phyloP scores from a whole-genome alignment of 2,888 invertebrate genomes.

The Sinodicranocentrus sp. region DNA sequence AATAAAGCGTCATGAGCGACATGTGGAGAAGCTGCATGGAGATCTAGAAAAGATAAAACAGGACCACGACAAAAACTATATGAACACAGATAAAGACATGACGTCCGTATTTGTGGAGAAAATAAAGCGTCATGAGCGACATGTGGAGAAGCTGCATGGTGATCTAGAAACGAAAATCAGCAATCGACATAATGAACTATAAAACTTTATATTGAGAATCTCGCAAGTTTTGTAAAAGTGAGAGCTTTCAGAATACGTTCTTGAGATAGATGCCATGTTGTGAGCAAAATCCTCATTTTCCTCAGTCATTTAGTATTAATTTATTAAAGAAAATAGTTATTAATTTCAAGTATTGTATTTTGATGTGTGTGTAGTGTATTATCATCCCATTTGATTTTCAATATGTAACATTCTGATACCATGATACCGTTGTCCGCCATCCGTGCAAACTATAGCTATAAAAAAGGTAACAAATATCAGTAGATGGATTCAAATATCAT shows the following conservation, averaged over 20 bases:
- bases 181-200: conserved; percentile 87
- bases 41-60: conserved; percentile 86
- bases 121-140: conserved; percentile 90
- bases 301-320: background rate
- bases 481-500: too few relatives aligned
- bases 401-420: too few relatives aligned
- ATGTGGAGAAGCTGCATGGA: conserved; percentile 91
- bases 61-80: conserved; percentile 72
- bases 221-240: too few relatives aligned
- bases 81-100: conserved; percentile 75
- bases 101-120: conserved; percentile 84
- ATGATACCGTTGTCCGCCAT: too few relatives aligned
- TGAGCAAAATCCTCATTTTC: background rate
- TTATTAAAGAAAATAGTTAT: background rate
- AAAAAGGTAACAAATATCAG: too few relatives aligned
- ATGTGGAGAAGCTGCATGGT: conserved; percentile 91
- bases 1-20: conserved; percentile 90
- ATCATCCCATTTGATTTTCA: too few relatives aligned
- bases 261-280: background rate
- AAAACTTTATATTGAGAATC: conserved; percentile 73
- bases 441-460: too few relatives aligned
- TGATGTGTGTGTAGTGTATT: background rate
- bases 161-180: conserved; percentile 88
- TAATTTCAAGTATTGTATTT: background rate
- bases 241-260: background rate